phyloP scores from a whole-genome alignment of 2,797 vertebrate genomes.

The Melanotaenia boesemani region DNA sequence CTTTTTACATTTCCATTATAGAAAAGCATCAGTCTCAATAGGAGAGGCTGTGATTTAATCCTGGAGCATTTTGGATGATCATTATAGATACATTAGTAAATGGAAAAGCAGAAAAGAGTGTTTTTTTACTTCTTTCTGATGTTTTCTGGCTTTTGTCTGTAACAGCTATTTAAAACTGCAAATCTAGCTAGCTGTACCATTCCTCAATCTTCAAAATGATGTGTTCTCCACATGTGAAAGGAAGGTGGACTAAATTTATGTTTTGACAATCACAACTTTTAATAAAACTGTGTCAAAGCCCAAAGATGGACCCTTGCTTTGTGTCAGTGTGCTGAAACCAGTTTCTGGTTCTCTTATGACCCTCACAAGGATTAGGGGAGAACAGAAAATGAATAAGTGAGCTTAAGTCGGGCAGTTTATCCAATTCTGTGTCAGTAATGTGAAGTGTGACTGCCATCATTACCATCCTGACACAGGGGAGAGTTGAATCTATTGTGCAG shows the following conservation, averaged over 20 bases:
- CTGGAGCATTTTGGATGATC: constrained; percentile 15
- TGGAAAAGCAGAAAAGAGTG: not conserved
- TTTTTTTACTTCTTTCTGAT: not conserved
- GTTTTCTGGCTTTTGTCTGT: not conserved
- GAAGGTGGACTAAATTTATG: not conserved
- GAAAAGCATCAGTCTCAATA: not conserved
- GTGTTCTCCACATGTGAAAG: not conserved
- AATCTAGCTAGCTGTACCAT: not conserved
- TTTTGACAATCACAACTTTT: not conserved
- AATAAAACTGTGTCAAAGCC: constrained; percentile 3
- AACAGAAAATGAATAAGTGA: constrained; percentile 38
- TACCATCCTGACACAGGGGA: not conserved
- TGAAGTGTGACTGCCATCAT: constrained; percentile 44
- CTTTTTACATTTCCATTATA: constrained; percentile 28
- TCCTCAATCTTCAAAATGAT: not conserved
- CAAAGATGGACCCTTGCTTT: constrained; percentile 1
- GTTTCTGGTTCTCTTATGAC: constrained; percentile 17
- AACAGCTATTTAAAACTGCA: not conserved
- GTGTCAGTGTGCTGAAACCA: constrained; percentile 7
- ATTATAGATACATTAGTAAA: constrained; percentile 1
- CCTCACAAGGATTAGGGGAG: constrained; percentile 40
- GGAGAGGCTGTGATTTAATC: constrained; percentile 23
- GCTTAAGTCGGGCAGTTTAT: constrained; percentile 21
- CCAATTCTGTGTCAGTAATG: constrained; percentile 40
- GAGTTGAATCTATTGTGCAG: constrained; percentile 24